phyloP scores from a whole-genome alignment of 2,888 invertebrate genomes.

The Ditula angustiorana region DNA sequence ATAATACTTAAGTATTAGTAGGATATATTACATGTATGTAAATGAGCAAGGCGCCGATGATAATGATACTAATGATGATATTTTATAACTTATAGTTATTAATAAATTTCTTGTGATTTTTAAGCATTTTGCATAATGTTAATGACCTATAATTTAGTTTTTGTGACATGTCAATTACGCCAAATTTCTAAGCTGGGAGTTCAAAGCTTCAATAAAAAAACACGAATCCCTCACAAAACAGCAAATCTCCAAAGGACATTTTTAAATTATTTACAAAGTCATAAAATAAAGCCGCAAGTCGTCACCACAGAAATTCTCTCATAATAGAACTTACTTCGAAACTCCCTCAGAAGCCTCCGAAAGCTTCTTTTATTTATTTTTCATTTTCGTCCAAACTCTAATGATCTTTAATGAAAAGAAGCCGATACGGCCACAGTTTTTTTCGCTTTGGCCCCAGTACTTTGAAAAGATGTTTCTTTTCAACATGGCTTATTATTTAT shows the following conservation, averaged over 20 bases:
- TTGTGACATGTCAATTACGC: background rate
- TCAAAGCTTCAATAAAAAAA: conserved; percentile 8
- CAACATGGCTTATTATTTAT: conserved; percentile 65
- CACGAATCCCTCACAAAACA: conserved; percentile 8
- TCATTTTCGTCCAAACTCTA: conserved; percentile 76
- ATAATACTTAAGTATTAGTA: too few relatives aligned
- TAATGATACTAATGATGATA: too few relatives aligned
- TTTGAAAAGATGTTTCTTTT: conserved; percentile 59
- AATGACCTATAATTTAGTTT: too few relatives aligned
- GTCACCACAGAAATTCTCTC: conserved; percentile 42
- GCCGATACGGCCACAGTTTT: conserved; percentile 66
- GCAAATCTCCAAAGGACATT: conserved; percentile 26
- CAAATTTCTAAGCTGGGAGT: background rate
- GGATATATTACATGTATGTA: too few relatives aligned
- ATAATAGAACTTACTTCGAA: conserved; percentile 48
- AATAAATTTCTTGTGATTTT: too few relatives aligned
- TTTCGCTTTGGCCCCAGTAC: conserved; percentile 48
- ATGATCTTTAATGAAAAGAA: conserved; percentile 80
- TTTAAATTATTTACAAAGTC: conserved; percentile 37
- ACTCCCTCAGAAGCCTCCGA: conserved; percentile 58
- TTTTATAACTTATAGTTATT: too few relatives aligned
- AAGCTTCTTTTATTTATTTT: conserved; percentile 67
- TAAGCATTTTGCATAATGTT: too few relatives aligned
- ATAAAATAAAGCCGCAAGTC: conserved; percentile 41
- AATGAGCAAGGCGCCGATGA: too few relatives aligned